phyloP scores from a whole-genome alignment of 2,113 vertebrate genomes.

The Spea multiplicata region DNA sequence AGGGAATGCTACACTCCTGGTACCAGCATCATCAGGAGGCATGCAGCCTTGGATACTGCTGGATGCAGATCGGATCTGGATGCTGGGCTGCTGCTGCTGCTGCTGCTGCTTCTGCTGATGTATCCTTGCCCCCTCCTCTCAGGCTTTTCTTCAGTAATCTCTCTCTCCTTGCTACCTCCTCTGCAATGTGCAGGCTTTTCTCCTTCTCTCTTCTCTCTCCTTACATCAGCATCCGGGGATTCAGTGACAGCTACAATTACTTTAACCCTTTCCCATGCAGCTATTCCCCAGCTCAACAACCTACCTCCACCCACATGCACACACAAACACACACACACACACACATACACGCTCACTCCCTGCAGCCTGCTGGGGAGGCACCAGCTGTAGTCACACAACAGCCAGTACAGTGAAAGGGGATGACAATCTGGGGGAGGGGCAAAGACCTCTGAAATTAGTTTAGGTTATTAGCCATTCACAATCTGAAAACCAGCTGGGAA shows the following conservation, averaged over 20 bases:
- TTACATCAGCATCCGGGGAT: conserved; percentile 49
- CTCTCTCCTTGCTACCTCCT: conserved; percentile 28
- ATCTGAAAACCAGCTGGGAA: conserved; percentile 35
- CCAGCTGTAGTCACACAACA: conserved; percentile 38
- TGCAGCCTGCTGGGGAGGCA: conserved; percentile 38
- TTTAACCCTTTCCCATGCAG: conserved; percentile 24
- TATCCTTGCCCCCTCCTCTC: conserved; percentile 33
- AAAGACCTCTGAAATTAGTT: conserved; percentile 39
- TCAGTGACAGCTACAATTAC: conserved; percentile 45
- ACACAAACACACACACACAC: conserved; percentile 35
- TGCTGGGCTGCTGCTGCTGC: background rate
- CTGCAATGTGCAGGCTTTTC: conserved; percentile 39
- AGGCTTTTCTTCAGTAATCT: conserved; percentile 43
- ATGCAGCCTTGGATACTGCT: conserved; percentile 40
- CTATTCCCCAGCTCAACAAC: conserved; percentile 10
- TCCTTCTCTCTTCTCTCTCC: conserved; percentile 29
- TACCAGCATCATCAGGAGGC: conserved; percentile 46
- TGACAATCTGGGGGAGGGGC: conserved; percentile 35
- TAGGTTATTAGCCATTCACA: conserved; percentile 46
- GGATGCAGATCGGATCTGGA: conserved; percentile 20
- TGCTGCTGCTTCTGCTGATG: conserved; percentile 43
- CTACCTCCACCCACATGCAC: conserved; percentile 40
- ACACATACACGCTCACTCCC: conserved; percentile 35
- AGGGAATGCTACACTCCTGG: conserved; percentile 43
- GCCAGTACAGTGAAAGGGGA: conserved; percentile 18